Evolutionary conservation across 2,797 vertebrate genomes (phyloP), one percentile per base, ranked within the genome.

Genomic region (Leuciscus waleckii): DNA sequence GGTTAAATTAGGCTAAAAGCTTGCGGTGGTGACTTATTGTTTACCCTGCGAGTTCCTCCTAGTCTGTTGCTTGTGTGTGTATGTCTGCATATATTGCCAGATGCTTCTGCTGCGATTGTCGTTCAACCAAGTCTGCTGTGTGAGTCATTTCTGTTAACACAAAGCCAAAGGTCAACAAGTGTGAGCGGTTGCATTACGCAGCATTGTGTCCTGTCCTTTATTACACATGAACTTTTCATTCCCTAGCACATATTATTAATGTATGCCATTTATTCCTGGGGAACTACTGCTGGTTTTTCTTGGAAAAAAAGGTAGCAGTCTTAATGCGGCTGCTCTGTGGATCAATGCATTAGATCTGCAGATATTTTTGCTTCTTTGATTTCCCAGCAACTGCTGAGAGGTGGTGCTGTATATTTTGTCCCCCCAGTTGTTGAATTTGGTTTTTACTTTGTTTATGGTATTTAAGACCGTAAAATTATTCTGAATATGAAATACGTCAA

Each of bases 81-180:
- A 89, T 69, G 26, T 51, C 67, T 84, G 83, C n/a, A 71, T 83
- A 63, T 83, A 63, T 71, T 61, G 83, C 71, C 77, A 79, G 43
- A 88, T 37, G 81, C 88, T 85, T 87, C 84, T 54, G 16, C 56
- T 68, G 81, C 81, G 77, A 54, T 83, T 86, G 56, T 67, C 85
- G 49, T 86, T 87, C 14, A 49, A 19, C 26, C 83, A 79, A 70
- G 74, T 37, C 13, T 56, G 54, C 26, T 73, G 39, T 79, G 41
- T 32, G 85, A 90, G 82, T 78, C 43, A 89, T 88, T 90, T 90
- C 88, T 77, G 85, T 91, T 90, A 88, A 85, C 58, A 73, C 71
- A 54, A 73, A 85, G 88, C 84, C 90, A 91, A 89, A 92, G 91
- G 91, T 92, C 92, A 93, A 89, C 87, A 49, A 90, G 87, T 77